Conservation (phyloP, 2,113 vertebrate genomes). For the Phainopepla nitens region DNA sequence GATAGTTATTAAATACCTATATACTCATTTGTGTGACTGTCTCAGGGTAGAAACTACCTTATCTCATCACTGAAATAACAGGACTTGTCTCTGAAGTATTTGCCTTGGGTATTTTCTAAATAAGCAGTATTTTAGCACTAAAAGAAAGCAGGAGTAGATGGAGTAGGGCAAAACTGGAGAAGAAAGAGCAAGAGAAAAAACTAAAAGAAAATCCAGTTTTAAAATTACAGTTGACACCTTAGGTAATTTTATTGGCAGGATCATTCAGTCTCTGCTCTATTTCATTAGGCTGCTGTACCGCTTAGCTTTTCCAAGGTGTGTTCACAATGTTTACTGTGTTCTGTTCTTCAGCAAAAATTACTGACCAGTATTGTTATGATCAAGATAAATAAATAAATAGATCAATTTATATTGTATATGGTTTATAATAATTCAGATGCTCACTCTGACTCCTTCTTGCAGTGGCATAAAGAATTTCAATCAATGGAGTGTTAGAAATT, state of each 20-base stretch:
- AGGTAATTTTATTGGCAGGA: conserved; percentile 8
- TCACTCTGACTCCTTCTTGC: not conserved
- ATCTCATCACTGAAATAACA: not conserved
- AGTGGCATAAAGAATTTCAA: conserved; percentile 14
- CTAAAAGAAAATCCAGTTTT: not conserved
- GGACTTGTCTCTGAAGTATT: not conserved
- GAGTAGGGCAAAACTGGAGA: not conserved
- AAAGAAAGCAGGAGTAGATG: not conserved
- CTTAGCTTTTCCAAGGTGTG: conserved; percentile 1
- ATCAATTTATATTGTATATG: conserved; percentile 9
- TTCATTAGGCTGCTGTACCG: conserved; percentile 18
- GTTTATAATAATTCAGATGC: conserved; percentile 26
- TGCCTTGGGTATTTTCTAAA: not conserved
- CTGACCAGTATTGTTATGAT: not conserved
- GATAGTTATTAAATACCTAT: not conserved
- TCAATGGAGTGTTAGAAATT: not conserved
- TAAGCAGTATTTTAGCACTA: not conserved
- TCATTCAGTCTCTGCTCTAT: conserved; percentile 14
- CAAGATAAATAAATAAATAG: conserved; percentile 12
- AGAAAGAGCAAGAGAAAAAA: not conserved
- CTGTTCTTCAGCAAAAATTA: conserved; percentile 17
- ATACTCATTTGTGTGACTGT: not conserved
- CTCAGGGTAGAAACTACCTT: not conserved
- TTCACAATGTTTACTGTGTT: not conserved
- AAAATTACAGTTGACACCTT: not conserved